Evolutionary conservation across 2,888 invertebrate genomes (phyloP).

Genomic region (Xestia sexstrigata): DNA sequence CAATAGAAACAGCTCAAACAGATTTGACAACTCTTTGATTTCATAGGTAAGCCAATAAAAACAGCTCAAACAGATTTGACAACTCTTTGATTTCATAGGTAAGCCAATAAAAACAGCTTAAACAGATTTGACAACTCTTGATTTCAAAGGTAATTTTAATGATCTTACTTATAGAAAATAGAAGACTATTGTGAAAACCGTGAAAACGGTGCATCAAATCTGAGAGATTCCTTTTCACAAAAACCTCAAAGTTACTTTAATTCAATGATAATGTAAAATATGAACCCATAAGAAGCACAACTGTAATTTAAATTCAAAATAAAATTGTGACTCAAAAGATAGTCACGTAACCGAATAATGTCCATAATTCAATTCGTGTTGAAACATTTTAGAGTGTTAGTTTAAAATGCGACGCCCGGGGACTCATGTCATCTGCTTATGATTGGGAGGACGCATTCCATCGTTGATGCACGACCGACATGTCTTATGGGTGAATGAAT

Average conservation of each 20-base stretch:
- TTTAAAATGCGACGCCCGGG: constrained; percentile 78
- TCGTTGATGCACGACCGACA: constrained; percentile 73
- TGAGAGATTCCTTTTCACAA: neutral
- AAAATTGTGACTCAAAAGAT: constrained; percentile 53
- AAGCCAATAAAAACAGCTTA: neutral
- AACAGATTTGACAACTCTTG: neutral
- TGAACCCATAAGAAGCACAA: constrained; percentile 18
- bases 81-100: neutral
- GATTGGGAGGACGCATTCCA: constrained; percentile 83
- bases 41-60: constrained; percentile 8
- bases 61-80: neutral
- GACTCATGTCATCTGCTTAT: constrained; percentile 80
- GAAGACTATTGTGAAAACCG: neutral
- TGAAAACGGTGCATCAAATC: neutral
- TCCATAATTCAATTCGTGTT: constrained; percentile 72
- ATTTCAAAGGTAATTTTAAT: neutral
- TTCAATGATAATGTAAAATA: constrained; percentile 21
- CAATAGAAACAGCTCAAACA: neutral
- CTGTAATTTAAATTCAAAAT: constrained; percentile 37
- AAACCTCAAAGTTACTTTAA: neutral
- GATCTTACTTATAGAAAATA: no score
- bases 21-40: neutral
- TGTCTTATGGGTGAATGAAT: constrained; percentile 65
- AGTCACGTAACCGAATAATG: constrained; percentile 63
- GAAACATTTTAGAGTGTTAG: constrained; percentile 68